Conservation (phyloP, 2,113 vertebrate genomes). For the Cyanocitta stelleri region DNA sequence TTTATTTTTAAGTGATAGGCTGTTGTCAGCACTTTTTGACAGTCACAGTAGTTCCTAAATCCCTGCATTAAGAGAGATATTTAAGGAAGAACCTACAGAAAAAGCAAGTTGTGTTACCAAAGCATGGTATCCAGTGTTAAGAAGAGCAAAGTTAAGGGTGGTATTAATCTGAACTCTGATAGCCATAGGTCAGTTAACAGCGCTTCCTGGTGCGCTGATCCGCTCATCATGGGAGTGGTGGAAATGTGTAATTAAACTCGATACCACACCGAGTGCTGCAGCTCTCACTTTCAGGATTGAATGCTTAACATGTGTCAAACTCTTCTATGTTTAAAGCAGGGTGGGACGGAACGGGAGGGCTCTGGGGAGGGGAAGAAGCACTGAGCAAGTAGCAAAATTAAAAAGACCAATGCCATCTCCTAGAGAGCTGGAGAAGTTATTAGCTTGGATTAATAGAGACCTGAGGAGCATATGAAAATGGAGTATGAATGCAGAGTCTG, state of each 20-base stretch:
- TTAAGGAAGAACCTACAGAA: background rate
- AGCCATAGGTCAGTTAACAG: background rate
- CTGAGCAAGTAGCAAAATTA: background rate
- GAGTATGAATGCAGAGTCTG: background rate
- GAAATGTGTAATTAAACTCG: background rate
- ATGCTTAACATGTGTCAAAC: background rate
- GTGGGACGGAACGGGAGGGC: fast-evolving
- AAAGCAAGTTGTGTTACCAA: background rate
- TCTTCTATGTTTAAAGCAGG: background rate
- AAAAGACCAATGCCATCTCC: background rate
- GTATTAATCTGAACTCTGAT: background rate
- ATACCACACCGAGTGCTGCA: background rate
- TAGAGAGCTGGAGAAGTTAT: background rate
- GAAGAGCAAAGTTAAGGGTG: background rate
- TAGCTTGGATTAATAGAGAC: background rate
- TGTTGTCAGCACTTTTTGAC: background rate
- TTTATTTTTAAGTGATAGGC: background rate
- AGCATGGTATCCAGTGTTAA: background rate
- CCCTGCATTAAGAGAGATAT: background rate
- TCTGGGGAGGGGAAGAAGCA: background rate
- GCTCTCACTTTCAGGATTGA: background rate
- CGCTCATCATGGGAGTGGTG: background rate
- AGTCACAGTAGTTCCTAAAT: background rate
- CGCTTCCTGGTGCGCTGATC: fast-evolving
- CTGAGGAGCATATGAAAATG: background rate